phyloP scores from a whole-genome alignment of 2,888 invertebrate species.

The Icerya purchasi region DNA sequence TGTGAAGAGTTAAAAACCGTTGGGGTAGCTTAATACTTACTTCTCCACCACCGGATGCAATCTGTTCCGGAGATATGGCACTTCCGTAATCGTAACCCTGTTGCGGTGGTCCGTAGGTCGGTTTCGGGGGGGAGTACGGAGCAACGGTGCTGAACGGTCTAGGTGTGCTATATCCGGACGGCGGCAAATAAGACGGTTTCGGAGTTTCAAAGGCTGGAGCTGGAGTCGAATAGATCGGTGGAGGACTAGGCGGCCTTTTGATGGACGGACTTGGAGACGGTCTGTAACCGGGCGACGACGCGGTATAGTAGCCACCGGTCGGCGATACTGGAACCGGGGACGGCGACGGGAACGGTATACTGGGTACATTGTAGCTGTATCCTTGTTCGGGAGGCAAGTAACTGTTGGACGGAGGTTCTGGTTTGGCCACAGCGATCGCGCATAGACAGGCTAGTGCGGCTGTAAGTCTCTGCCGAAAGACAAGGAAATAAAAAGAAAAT shows the following conservation, averaged over 20 bases:
- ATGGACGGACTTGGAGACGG: conserved; percentile 11
- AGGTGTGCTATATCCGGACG: conserved; percentile 8
- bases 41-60: conserved; percentile 10
- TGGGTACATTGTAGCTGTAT: conserved; percentile 49
- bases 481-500: not conserved
- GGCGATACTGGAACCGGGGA: conserved; percentile 1
- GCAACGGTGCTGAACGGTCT: conserved; percentile 8
- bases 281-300: conserved; percentile 20
- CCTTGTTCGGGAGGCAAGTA: conserved; percentile 55
- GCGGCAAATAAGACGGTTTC: conserved; percentile 9
- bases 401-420: conserved; percentile 27
- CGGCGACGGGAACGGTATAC: conserved; percentile 29
- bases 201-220: conserved; percentile 13
- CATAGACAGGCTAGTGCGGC: conserved; percentile 3
- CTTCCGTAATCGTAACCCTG: conserved; percentile 6
- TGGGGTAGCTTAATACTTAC: no score
- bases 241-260: conserved; percentile 1
- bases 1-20: no score
- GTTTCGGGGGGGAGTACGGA: conserved; percentile 11
- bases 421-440: conserved; percentile 13
- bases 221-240: conserved; percentile 16
- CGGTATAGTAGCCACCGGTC: conserved; percentile 17
- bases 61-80: conserved; percentile 5
- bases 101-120: conserved; percentile 17
- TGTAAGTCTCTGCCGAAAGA: conserved; percentile 5